phyloP scores from a whole-genome alignment of 1,140 invertebrate species.

The Micrasema longulum region DNA sequence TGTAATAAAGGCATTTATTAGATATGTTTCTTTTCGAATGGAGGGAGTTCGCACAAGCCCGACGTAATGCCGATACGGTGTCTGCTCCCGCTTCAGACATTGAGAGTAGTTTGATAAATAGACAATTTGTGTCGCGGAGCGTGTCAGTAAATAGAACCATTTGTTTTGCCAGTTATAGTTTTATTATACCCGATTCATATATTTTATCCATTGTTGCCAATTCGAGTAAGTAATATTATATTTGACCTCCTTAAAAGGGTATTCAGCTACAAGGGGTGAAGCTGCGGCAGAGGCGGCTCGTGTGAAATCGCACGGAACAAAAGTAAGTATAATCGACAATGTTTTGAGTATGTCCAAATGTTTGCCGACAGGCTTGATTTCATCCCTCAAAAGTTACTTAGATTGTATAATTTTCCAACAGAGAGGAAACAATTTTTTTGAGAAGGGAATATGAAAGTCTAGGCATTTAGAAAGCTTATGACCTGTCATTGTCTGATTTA shows the following conservation, averaged over 20 bases:
- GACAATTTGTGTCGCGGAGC: constrained; percentile 48
- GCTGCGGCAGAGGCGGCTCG: constrained; percentile 1
- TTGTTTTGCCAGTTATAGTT: constrained; percentile 55
- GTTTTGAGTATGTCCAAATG: too few relatives aligned
- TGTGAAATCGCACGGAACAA: too few relatives aligned
- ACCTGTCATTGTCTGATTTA: too few relatives aligned
- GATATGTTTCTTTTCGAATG: constrained; percentile 36
- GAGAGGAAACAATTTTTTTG: too few relatives aligned
- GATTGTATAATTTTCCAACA: too few relatives aligned
- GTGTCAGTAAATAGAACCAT: constrained; percentile 55
- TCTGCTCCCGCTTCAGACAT: constrained; percentile 37
- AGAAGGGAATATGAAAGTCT: too few relatives aligned
- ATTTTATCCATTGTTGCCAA: constrained; percentile 49
- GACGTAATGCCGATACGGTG: constrained; percentile 42
- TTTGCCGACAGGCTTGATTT: too few relatives aligned
- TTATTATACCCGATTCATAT: constrained; percentile 54
- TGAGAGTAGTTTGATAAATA: constrained; percentile 51
- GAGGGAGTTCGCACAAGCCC: constrained; percentile 31
- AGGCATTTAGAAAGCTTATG: too few relatives aligned
- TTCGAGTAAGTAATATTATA: constrained; percentile 49
- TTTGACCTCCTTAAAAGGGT: constrained; percentile 55
- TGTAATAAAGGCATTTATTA: constrained; percentile 33
- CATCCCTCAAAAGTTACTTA: too few relatives aligned
- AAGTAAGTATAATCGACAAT: too few relatives aligned
- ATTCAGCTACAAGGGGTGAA: constrained; percentile 42